These are phyloP conservation scores for Lobophora halterata DNA, from an alignment of 2,888 invertebrate species.

Conservation along the genomic window DNA sequence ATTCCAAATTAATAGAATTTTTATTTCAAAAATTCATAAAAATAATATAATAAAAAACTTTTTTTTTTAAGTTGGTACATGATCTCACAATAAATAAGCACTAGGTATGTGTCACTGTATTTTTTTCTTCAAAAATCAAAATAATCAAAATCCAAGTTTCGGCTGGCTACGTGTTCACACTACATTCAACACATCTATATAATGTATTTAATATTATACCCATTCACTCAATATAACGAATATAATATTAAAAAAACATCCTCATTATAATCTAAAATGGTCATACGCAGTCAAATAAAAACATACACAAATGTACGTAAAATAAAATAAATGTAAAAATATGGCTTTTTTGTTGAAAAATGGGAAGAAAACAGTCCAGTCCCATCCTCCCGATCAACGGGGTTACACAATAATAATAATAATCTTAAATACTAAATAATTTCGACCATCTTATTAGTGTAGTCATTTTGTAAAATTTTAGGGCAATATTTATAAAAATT, in stretches of 20 bases:
- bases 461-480: slow-evolving; percentile 11
- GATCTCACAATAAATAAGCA: slow-evolving; percentile 7
- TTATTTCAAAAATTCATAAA: too few species aligned
- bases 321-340: slow-evolving; percentile 32
- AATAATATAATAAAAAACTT: too few species aligned
- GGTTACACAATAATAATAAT: slow-evolving; percentile 31
- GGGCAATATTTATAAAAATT: not conserved
- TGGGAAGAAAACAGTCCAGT: slow-evolving; percentile 40
- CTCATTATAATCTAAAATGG: slow-evolving; percentile 11
- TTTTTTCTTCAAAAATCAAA: not conserved
- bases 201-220: not conserved
- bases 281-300: slow-evolving; percentile 9
- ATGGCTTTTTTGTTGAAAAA: slow-evolving; percentile 22
- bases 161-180: slow-evolving; percentile 13
- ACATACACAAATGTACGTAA: slow-evolving; percentile 24
- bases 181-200: not conserved
- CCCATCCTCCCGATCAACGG: slow-evolving; percentile 51
- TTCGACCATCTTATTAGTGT: slow-evolving; percentile 12
- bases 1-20: too few species aligned
- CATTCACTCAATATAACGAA: not conserved
- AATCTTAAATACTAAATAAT: slow-evolving; percentile 29
- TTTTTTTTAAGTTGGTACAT: not conserved
- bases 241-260: not conserved
- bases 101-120: slow-evolving; percentile 8
- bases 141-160: not conserved